Conservation (phyloP, 2,113 vertebrate genomes). For the Benitochromis conjunctus region DNA sequence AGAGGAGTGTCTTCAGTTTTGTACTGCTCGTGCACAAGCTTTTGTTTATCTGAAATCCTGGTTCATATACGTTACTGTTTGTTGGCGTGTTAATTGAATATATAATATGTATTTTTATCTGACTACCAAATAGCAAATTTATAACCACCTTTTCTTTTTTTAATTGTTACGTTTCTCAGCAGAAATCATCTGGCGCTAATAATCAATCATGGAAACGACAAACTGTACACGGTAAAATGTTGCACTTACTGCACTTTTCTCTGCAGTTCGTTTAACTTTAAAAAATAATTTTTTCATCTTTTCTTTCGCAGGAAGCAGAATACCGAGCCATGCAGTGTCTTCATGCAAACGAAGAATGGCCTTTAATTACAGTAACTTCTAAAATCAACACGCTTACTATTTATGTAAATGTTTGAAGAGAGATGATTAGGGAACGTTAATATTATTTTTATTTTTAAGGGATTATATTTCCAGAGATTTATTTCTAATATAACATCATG, state of each 20-base stretch:
- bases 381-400: fast-evolving
- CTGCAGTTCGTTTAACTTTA: neutral
- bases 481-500: neutral
- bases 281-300: neutral
- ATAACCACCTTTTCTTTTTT: neutral
- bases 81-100: too few species aligned
- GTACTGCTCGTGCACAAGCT: too few species aligned
- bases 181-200: neutral
- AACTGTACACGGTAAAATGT: neutral
- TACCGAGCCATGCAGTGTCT: neutral
- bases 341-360: neutral
- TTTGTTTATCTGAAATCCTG: too few species aligned
- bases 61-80: too few species aligned
- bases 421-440: fast-evolving
- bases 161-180: fast-evolving
- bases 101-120: too few species aligned
- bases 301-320: neutral
- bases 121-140: neutral
- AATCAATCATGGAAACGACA: neutral
- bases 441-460: fast-evolving
- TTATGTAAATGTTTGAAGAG: neutral
- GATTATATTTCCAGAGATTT: neutral
- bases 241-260: neutral
- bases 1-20: too few species aligned
- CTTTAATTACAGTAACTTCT: neutral